Evolutionary conservation across 2,888 invertebrate genomes (phyloP), one percentile per base, ranked within the genome.

Genomic region (Hydroisotoma schaefferi): DNA sequence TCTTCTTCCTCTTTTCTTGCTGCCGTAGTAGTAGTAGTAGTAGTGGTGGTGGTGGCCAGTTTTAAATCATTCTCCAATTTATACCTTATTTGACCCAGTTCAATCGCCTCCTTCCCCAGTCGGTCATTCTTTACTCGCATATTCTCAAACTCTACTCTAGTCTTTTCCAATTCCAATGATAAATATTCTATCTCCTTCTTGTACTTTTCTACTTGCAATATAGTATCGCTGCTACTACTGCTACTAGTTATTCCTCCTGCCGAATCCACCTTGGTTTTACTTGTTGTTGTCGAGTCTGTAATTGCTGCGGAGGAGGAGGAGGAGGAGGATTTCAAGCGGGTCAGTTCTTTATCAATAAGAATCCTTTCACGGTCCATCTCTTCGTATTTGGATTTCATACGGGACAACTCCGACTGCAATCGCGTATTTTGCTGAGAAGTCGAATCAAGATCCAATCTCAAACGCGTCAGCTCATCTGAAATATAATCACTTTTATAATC

Each of bases 381-480:
- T 6, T 61, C 57, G 18, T 52, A 51, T 28, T 12, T 56, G 37
- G 27, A 53, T 61, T 55, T 61, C 37, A 18, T 48, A 85, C 63
- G 88, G 83, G 71, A 90, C 75, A 89, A 84, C 77, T 91, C 90
- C 75, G 87, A 80, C 75, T 90, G 87, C 66, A 88, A 81, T 67
- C 87, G 79, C 74, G 46, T 22, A 25, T 61, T 57, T 2, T 38
- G 44, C n/a, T 44, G 28, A 3, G 75, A 74, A 22, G 59, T 55
- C 33, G 70, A 61, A 18, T 67, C 66, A 52, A 74, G 48, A 40
- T 74, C 73, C 33, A 75, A 74, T 54, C 74, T 71, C 44, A 74
- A 60, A 27, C 74, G 62, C 26, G 73, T 73, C 48, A 74, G 55
- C 55, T 74, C 73, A 26, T 73, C 71, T 23, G 67, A 60, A 49